Conservation (phyloP, 2,797 vertebrate genomes). For the Siniperca undulata region DNA sequence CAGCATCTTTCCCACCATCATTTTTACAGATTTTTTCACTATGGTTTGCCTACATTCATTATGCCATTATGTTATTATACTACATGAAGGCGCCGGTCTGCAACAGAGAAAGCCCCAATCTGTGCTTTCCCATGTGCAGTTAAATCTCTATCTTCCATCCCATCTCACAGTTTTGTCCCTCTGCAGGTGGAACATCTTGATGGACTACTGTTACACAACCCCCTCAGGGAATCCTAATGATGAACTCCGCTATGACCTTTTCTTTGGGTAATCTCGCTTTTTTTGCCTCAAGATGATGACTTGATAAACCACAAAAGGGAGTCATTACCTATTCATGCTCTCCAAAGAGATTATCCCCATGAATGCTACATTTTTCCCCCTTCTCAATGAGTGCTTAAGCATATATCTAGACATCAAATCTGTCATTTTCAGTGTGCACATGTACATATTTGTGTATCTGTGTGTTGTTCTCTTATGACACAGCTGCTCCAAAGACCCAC, state of each 20-base stretch:
- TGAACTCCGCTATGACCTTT: slow-evolving; percentile 96
- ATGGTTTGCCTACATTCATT: slow-evolving; percentile 54
- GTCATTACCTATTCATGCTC: slow-evolving; percentile 81
- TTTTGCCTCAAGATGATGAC: slow-evolving; percentile 70
- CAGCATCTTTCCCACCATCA: slow-evolving; percentile 41
- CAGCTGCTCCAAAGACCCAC: slow-evolving; percentile 97
- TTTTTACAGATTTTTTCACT: slow-evolving; percentile 53
- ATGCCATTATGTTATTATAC: slow-evolving; percentile 77
- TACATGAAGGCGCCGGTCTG: slow-evolving; percentile 77
- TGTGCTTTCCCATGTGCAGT: slow-evolving; percentile 72
- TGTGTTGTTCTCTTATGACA: slow-evolving; percentile 42
- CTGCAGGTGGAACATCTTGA: slow-evolving; percentile 97
- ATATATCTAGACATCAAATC: slow-evolving; percentile 32
- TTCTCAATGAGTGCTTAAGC: slow-evolving; percentile 43
- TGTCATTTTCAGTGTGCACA: slow-evolving; percentile 28
- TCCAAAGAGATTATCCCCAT: slow-evolving; percentile 65
- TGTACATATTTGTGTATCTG: slow-evolving; percentile 14
- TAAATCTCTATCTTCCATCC: slow-evolving; percentile 71
- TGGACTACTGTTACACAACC: slow-evolving; percentile 99
- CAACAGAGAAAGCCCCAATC: slow-evolving; percentile 62
- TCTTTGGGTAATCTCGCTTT: slow-evolving; percentile 91
- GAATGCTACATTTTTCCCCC: slow-evolving; percentile 51
- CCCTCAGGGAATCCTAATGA: slow-evolving; percentile 98
- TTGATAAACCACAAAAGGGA: slow-evolving; percentile 77
- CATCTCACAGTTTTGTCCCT: slow-evolving; percentile 72